phyloP scores from a whole-genome alignment of 2,797 vertebrate genomes.

The Micropoecilia bifurca region DNA sequence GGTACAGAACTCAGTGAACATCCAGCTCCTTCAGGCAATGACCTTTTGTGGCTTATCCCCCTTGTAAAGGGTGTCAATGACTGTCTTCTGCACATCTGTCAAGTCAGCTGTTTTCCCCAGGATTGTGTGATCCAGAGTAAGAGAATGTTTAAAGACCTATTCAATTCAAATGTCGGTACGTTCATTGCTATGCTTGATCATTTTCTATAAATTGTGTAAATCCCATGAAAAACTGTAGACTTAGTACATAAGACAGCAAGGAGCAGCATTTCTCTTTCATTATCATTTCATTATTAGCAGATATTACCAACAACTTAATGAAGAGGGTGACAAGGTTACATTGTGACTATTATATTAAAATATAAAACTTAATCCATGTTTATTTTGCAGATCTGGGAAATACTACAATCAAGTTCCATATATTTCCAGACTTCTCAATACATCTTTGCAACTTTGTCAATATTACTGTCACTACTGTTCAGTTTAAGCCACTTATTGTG shows the following conservation, averaged over 20 bases:
- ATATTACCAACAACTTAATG: not conserved
- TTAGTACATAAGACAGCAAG: not conserved
- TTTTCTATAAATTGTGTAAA: not conserved
- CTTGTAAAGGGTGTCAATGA: no score
- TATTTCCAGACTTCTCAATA: no score
- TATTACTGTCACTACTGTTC: slow-evolving; percentile 13
- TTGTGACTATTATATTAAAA: not conserved
- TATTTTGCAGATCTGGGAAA: not conserved
- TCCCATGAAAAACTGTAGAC: not conserved
- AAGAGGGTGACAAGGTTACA: not conserved
- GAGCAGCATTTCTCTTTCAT: not conserved
- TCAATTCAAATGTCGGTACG: not conserved
- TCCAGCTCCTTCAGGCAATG: no score
- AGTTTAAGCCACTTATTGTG: slow-evolving; percentile 28
- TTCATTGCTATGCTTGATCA: not conserved
- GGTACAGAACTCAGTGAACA: no score
- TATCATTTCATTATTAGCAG: not conserved
- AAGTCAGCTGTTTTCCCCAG: no score
- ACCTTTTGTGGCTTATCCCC: no score
- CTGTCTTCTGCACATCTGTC: no score
- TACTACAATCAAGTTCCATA: not conserved
- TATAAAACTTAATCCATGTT: not conserved
- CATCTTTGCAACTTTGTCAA: no score
- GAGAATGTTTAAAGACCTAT: not conserved
- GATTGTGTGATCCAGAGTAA: no score